Conservation (phyloP, 2,113 vertebrate genomes). For the Eonycteris spelaea region DNA sequence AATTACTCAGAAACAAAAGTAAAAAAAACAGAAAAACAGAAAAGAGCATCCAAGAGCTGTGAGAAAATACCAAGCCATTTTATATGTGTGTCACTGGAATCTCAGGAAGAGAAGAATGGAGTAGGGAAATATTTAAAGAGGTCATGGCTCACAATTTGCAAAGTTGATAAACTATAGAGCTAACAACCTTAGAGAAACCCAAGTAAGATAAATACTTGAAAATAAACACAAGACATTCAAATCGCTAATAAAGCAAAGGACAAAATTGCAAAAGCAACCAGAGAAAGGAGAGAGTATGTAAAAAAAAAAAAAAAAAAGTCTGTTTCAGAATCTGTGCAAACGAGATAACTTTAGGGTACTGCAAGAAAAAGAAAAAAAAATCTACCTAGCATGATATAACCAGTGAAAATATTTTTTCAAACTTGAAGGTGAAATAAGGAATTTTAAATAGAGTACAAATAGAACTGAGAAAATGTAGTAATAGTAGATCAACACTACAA, state of each 20-base stretch:
- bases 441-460: not conserved
- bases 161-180: not conserved
- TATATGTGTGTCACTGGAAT: not conserved
- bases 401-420: not conserved
- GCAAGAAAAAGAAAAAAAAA: not conserved
- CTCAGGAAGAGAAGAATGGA: not conserved
- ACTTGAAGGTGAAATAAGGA: not conserved
- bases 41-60: not conserved
- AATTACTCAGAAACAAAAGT: not conserved
- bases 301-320: not conserved
- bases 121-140: not conserved
- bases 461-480: not conserved
- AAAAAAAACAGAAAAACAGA: not conserved
- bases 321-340: not conserved
- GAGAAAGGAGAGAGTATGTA: not conserved
- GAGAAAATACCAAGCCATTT: not conserved
- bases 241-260: not conserved
- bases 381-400: not conserved
- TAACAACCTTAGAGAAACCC: not conserved
- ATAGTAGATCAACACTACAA: not conserved
- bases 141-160: not conserved
- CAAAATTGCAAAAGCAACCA: not conserved
- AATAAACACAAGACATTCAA: not conserved
- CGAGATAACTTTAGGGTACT: not conserved
- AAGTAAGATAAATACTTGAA: not conserved